These are phyloP conservation scores for Myiozetetes cayanensis DNA, from an alignment of 2,113 vertebrate genomes.

Conservation along the genomic window DNA sequence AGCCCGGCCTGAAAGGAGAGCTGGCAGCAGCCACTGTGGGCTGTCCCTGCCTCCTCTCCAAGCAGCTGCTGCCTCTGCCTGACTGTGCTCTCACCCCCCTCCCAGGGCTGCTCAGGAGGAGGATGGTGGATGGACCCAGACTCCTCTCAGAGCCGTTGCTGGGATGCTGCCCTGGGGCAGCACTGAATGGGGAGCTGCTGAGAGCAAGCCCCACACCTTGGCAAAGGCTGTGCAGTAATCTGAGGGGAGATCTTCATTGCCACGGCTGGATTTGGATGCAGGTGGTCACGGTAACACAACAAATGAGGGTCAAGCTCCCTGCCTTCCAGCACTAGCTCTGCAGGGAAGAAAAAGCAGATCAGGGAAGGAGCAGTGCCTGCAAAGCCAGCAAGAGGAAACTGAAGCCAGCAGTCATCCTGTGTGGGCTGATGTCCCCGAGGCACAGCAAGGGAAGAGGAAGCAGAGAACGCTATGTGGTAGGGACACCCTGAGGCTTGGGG, in stretches of 20 bases:
- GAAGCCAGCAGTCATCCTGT: not conserved
- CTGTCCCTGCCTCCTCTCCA: not conserved
- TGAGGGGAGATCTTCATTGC: not conserved
- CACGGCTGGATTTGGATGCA: not conserved
- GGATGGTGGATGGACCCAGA: not conserved
- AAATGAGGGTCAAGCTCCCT: not conserved
- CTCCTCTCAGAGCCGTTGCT: not conserved
- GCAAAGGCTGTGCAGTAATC: not conserved
- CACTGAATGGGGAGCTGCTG: not conserved
- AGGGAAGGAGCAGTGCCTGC: not conserved
- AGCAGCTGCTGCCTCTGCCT: not conserved
- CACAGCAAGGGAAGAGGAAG: not conserved
- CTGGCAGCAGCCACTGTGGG: accelerated
- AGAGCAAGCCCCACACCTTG: not conserved
- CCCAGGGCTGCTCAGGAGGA: not conserved
- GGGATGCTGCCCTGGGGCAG: not conserved
- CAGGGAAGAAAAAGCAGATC: not conserved
- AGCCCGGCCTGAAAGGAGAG: not conserved
- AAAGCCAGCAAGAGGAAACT: not conserved
- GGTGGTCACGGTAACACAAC: not conserved
- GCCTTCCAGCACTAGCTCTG: not conserved
- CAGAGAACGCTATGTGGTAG: accelerated
- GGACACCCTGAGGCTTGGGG: not conserved
- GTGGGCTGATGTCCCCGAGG: accelerated
- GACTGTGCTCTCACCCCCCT: accelerated